Percentiles rank a stretch among this genome's conserved stretches.
Evolutionary conservation across 2,888 invertebrate species (phyloP).

Genomic region (Lasius platythorax): DNA sequence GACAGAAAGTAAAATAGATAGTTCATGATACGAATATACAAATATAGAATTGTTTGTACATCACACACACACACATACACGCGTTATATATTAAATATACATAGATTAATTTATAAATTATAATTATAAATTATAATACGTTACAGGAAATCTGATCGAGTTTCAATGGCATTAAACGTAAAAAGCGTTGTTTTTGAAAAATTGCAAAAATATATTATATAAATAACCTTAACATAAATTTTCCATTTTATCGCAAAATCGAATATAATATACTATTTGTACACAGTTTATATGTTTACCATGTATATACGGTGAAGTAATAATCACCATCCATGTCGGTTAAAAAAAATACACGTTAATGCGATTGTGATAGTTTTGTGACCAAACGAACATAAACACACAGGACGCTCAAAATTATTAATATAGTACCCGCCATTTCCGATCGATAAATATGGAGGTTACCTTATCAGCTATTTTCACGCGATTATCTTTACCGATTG

Average conservation of each 20-base stretch:
- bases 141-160: background rate
- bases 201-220: background rate
- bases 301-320: conserved; percentile 81
- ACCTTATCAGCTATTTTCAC: background rate
- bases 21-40: background rate
- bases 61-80: background rate
- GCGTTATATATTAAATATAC: background rate
- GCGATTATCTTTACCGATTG: background rate
- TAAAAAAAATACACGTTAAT: background rate
- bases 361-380: background rate
- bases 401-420: conserved; percentile 19
- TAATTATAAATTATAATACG: background rate
- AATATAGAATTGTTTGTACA: background rate
- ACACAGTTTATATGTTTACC: conserved; percentile 72
- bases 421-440: conserved; percentile 15
- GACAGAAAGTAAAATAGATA: conserved; percentile 26
- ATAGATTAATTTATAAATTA: background rate
- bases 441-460: background rate
- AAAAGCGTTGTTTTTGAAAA: background rate
- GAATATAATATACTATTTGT: background rate
- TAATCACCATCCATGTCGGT: conserved; percentile 80
- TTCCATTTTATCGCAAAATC: background rate
- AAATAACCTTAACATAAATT: conserved; percentile 2
- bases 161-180: background rate
- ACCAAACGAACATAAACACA: background rate